These are phyloP conservation scores for Nematostella vectensis DNA, from an alignment of 92 coral and sea anemone genomes.

Conservation along the genomic window DNA sequence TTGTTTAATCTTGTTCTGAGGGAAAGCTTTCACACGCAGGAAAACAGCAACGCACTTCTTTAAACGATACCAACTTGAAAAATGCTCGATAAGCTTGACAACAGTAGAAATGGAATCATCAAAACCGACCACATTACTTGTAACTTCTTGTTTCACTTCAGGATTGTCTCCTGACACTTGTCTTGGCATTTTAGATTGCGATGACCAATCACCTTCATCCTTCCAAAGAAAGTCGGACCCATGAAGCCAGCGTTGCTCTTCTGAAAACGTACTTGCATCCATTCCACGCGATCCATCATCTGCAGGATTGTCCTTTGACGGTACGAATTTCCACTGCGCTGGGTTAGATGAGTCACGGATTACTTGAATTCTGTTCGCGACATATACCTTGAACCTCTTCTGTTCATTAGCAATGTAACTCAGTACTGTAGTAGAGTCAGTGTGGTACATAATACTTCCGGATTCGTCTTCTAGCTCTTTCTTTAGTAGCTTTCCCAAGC, in stretches of 20 bases:
- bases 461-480: slow-evolving; percentile 16
- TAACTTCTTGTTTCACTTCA: slow-evolving; percentile 15
- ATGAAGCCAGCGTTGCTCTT: slow-evolving; percentile 26
- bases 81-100: slow-evolving; percentile 15
- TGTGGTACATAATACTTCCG: slow-evolving; percentile 20
- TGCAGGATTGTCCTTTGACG: slow-evolving; percentile 39
- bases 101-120: slow-evolving; percentile 1
- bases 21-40: too few relatives aligned
- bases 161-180: slow-evolving; percentile 27
- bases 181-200: slow-evolving; percentile 26
- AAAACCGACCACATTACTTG: slow-evolving; percentile 2
- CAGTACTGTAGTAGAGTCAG: slow-evolving; percentile 49
- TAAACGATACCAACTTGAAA: slow-evolving; percentile 35
- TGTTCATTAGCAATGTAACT: slow-evolving; percentile 31
- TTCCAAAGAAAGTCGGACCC: slow-evolving; percentile 46
- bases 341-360: slow-evolving; percentile 31
- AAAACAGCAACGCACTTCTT: slow-evolving; percentile 27
- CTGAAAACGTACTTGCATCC: slow-evolving; percentile 7
- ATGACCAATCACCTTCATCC: slow-evolving; percentile 26
- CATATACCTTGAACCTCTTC: slow-evolving; percentile 23
- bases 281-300: slow-evolving; percentile 40
- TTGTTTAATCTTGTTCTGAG: slow-evolving; percentile 13
- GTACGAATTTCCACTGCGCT: slow-evolving; percentile 50
- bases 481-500: slow-evolving; percentile 29
- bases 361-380: slow-evolving; percentile 45